These are phyloP conservation scores for Entomobrya proxima DNA, from an alignment of 2,888 invertebrate species.

Conservation along the genomic window DNA sequence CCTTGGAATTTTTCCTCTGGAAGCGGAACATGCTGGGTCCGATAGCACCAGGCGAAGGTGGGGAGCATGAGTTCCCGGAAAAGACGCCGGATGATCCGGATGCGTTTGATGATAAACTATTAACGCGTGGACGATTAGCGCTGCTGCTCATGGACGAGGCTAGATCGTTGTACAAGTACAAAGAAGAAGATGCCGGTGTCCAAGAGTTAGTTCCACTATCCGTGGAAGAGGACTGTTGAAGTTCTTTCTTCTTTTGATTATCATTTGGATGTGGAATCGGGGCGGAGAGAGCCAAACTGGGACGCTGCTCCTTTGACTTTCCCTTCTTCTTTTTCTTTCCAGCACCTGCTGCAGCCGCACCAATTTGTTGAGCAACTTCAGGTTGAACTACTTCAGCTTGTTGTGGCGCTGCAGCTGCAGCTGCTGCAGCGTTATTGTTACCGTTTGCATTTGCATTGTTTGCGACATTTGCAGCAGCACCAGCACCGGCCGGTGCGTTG, in stretches of 20 bases:
- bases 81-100: slow-evolving; percentile 77
- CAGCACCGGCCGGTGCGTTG: slow-evolving; percentile 78
- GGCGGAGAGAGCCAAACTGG: slow-evolving; percentile 81
- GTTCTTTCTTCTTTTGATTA: slow-evolving; percentile 68
- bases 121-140: slow-evolving; percentile 76
- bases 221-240: slow-evolving; percentile 45
- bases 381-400: slow-evolving; percentile 58
- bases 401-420: slow-evolving; percentile 1
- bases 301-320: slow-evolving; percentile 83
- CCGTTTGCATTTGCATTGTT: slow-evolving; percentile 75
- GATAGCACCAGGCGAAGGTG: slow-evolving; percentile 71
- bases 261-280: slow-evolving; percentile 78
- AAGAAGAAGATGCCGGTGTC: slow-evolving; percentile 82
- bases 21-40: slow-evolving; percentile 67
- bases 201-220: slow-evolving; percentile 57
- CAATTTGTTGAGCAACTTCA: slow-evolving; percentile 66
- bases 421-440: slow-evolving; percentile 34
- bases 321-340: slow-evolving; percentile 83
- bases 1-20: slow-evolving; percentile 70
- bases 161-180: slow-evolving; percentile 84
- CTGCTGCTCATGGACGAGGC: slow-evolving; percentile 43
- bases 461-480: slow-evolving; percentile 79
- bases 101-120: slow-evolving; percentile 78
- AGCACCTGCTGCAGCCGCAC: slow-evolving; percentile 53
- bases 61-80: slow-evolving; percentile 75